A percentile compares a stretch with the other conserved stretches of the same genome.
These are phyloP conservation scores for Agrotis exclamationis DNA, from an alignment of 2,888 invertebrate genomes.

Conservation along the genomic window DNA sequence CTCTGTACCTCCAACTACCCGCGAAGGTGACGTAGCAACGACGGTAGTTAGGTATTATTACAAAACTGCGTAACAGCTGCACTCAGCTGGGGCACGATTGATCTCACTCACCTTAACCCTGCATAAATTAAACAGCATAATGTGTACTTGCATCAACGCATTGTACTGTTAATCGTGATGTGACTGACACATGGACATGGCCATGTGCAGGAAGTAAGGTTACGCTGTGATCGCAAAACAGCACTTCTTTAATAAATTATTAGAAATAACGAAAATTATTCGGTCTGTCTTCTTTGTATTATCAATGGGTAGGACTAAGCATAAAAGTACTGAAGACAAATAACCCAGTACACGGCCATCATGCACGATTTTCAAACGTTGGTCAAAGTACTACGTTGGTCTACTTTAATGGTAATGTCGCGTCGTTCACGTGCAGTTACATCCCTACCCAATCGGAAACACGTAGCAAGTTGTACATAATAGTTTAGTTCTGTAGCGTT, in stretches of 20 bases:
- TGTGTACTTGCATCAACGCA: conserved; percentile 24
- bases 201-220: neutral
- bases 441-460: neutral
- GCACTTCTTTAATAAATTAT: conserved; percentile 7
- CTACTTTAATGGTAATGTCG: neutral
- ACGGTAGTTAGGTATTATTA: neutral
- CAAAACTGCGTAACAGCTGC: conserved; percentile 20
- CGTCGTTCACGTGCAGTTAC: neutral
- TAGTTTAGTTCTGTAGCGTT: neutral
- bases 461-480: neutral
- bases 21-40: conserved; percentile 37
- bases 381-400: no score
- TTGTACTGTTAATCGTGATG: conserved; percentile 12
- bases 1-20: conserved; percentile 27
- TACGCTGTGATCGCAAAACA: neutral
- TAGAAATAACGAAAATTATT: neutral
- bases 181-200: no score
- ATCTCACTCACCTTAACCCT: conserved; percentile 51
- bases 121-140: conserved; percentile 18
- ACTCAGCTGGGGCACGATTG: conserved; percentile 8
- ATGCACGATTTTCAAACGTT: neutral
- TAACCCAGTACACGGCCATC: no score
- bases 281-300: no score
- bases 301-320: no score
- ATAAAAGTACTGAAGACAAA: no score